Base-by-base conservation (phyloP, 2,888 invertebrate genomes). In the Eubasilissa splendida region DNA sequence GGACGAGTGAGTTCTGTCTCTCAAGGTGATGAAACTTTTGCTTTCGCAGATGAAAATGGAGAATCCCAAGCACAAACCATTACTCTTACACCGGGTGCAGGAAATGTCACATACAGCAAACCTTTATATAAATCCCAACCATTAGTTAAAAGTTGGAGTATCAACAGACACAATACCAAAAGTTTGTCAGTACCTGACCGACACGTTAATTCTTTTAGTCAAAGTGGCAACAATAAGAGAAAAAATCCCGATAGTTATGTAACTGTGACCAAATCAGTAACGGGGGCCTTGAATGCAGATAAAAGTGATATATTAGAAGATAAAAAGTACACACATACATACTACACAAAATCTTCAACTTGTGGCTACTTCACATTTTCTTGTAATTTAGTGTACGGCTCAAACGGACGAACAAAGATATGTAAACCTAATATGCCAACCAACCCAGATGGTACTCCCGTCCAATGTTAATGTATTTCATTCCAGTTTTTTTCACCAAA, bases 341-440 rank as follows among this genome's bases (percentile, higher is more conserved):
- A 95, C 88, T 96, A 95, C 85, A 95, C 96, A 0, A 96, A 96
- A 87, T 95, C 96, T 9, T 96, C 96, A 2, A 96, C 95, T 1
- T 96, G 96, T 86, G 96, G 96, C 9, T 96, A 96, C 86, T 96
- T 96, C 85, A 96, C 96, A 1, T 96, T 96, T 87, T 94, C 95
- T 0, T 96, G 96, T 86, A 95, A 95, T 74, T 93, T 95, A 86
- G 95, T 95, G 0, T 93, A 94, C 85, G 94, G 95, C 11, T 92
- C 93, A 0, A 94, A 95, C 86, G 95, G 95, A 12, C 92, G 93
- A 84, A 95, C 94, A 84, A 96, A 95, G 87, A 93, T 96, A 79
- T 96, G 96, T 86, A 93, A 94, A 85, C 96, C 96, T 0, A 96
- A 95, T 87, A 91, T 94, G 74, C 95, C 95, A 66, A 92, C 93